Evolutionary conservation across 1,140 invertebrate genomes (phyloP).

Genomic region (Drosophila takahashii): DNA sequence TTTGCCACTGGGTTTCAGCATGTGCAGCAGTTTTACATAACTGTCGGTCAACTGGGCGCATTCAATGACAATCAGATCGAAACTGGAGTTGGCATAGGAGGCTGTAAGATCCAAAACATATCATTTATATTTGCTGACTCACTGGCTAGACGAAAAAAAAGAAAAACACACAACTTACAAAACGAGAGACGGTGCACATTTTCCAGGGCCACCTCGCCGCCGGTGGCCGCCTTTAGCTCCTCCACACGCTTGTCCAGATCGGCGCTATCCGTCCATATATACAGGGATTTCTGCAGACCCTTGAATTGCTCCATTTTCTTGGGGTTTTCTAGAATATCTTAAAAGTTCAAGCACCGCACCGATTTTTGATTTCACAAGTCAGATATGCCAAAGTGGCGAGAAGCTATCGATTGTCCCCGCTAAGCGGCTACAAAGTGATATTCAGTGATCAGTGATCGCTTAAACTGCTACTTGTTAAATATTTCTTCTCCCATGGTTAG

Average conservation of each 20-base stretch:
- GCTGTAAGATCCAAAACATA: constrained; percentile 79
- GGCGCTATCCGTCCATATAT: constrained; percentile 72
- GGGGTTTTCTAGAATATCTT: constrained; percentile 34
- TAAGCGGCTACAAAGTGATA: not conserved
- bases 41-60: constrained; percentile 85
- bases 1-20: constrained; percentile 87
- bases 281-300: constrained; percentile 67
- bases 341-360: constrained; percentile 20
- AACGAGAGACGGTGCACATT: constrained; percentile 80
- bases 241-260: constrained; percentile 69
- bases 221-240: constrained; percentile 58
- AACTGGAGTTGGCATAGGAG: constrained; percentile 86
- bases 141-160: constrained; percentile 18
- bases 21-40: constrained; percentile 86
- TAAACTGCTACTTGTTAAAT: not conserved
- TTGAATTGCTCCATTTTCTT: constrained; percentile 75
- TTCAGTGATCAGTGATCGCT: not conserved
- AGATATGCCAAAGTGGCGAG: not conserved
- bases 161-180: constrained; percentile 56
- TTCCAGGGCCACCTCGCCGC: constrained; percentile 75
- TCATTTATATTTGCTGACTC: constrained; percentile 58
- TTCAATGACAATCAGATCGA: constrained; percentile 87
- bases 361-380: constrained; percentile 22
- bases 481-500: not conserved
- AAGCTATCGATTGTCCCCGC: not conserved